Conservation (phyloP, 2,888 invertebrate genomes). For the Nesidiocoris tenuis region DNA sequence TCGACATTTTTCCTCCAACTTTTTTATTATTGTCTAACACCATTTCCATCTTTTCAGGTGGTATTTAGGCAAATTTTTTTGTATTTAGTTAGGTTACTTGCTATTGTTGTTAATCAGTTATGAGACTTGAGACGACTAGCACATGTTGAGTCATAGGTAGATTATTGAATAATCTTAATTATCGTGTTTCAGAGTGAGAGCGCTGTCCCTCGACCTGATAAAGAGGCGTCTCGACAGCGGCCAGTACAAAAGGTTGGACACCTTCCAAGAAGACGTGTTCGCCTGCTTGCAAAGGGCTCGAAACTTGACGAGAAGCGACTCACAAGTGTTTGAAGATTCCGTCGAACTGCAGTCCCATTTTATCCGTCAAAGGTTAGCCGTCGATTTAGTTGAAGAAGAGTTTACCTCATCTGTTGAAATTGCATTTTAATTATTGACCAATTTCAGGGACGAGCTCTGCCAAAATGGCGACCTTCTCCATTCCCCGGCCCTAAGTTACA, state of each 20-base stretch:
- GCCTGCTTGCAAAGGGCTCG: conserved; percentile 86
- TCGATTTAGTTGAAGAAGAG: no score
- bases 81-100: no score
- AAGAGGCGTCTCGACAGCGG: conserved; percentile 90
- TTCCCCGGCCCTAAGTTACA: conserved; percentile 84
- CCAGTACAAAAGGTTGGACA: conserved; percentile 87
- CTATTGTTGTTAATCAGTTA: no score
- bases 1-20: no score
- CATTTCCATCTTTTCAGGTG: no score
- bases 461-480: conserved; percentile 74
- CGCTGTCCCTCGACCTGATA: conserved; percentile 86
- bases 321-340: conserved; percentile 93
- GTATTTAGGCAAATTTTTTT: no score
- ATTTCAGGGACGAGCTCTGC: conserved; percentile 66
- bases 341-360: conserved; percentile 90
- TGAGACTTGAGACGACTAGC: no score
- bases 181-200: conserved; percentile 67
- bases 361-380: conserved; percentile 61
- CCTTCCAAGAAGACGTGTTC: conserved; percentile 96
- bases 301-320: conserved; percentile 83
- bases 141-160: no score
- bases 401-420: no score
- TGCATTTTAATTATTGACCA: not conserved
- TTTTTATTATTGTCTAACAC: no score
- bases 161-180: no score